Evolutionary conservation across 2,888 invertebrate genomes (phyloP), one percentile per base, ranked within the genome.

Genomic region (Parnassius glacialis): DNA sequence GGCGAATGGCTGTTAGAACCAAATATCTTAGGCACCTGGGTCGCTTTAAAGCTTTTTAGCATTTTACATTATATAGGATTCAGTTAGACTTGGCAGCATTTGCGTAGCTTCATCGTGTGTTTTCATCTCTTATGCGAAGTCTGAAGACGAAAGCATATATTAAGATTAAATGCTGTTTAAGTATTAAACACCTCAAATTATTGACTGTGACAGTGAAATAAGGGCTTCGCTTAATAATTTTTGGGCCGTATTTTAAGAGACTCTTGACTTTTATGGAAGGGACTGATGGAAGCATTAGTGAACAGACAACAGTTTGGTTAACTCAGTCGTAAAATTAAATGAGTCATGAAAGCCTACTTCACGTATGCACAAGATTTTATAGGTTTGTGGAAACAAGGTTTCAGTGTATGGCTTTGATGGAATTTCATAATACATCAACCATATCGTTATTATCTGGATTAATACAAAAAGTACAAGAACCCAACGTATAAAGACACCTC

Each of bases 241-340:
- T 45, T 44, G 13, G 1, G 44, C n/a, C 16, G 12, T 16, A 16
- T 50, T 55, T 34, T 43, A 20, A 56, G 41, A 48, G 57, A 42
- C 57, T 20, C 52, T 62, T 57, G 52, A 57, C 57, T 62, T 62
- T 62, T 52, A 62, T 57, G 61, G 41, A 53, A 57, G 42, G 52
- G 57, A 47, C 57, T 48, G 61, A 61, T 61, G 56, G 56, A 57
- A 61, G 52, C 61, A 48, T 57, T 57, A 62, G 52, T 48, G 43
- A 62, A 53, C 57, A 47, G 34, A 52, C 25, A 85, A 83, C 90
- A 87, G 90, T 88, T 83, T 87, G 85, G 88, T 89, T 90, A 88
- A 90, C 90, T 86, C 88, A 88, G 83, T 83, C 90, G 88, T 90
- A 90, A 90, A 90, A 90, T 88, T 87, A 90, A 89, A 88, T 87